Evolutionary conservation across 2,113 vertebrate species (phyloP), one percentile per base, ranked within the genome.

Genomic region (Nestor notabilis): DNA sequence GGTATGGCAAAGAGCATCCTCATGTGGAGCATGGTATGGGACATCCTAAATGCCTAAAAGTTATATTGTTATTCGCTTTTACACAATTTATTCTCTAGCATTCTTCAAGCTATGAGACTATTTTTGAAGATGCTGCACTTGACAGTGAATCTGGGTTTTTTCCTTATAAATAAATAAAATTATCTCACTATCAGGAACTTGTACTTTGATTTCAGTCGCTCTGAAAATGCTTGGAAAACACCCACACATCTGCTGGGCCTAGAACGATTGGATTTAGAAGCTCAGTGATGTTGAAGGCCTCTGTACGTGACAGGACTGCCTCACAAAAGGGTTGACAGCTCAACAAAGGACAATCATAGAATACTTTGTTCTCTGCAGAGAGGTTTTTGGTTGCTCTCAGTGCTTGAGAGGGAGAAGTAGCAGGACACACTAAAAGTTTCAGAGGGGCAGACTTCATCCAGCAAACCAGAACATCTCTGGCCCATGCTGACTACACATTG

Each of bases 401-500:
- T 44, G 27, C 24, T 43, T 37, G 28, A 11, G 4, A 64, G 31
- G 76, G 31, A 78, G 39, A 63, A 69, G 28, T 7, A 33, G 31
- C 27, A 47, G 65, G 35, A 39, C 33, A 23, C 29, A 7, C 13
- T 41, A 21, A 28, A 39, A 21, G 28, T 21, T 83, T 47, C 1
- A 3, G 52, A 47, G 60, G 28, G 27, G 14, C 60, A 37, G 46
- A 25, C 10, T n/a, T 29, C 17, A 21, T 35, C 17, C 37, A 86
- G 2, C 4, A 2, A 43, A 9, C 6, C 18, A 85, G 39, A 53
- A 41, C 31, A n/a, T 77, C 28, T 53, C 29, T 39, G 27, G 10
- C 17, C 52, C 9, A 2, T 4, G 13, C 60, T 13, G 39, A 11
- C 39, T 16, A 8, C 15, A 5, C 5, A 1, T 5, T 35, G 27